A percentile compares a stretch with the other conserved stretches of the same genome.
These are phyloP conservation scores for Amphimedon queenslandica DNA, from an alignment of 37 sponge, comb jelly and placozoan species.

Conservation along the genomic window DNA sequence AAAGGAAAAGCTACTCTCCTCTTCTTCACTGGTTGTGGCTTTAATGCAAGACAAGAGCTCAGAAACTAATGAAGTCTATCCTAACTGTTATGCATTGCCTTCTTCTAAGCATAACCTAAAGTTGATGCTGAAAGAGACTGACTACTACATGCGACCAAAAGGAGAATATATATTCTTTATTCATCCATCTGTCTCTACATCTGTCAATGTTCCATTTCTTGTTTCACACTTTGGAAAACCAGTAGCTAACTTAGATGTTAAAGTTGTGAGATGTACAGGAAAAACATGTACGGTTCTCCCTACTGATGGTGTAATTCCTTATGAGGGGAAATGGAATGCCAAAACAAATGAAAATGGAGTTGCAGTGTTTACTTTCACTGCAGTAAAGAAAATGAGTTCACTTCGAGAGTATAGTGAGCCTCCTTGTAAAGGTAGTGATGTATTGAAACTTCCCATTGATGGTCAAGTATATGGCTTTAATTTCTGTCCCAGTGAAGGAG, in stretches of 20 bases:
- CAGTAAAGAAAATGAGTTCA: background rate
- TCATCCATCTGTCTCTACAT: background rate
- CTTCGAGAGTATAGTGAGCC: background rate
- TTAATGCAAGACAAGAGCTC: background rate
- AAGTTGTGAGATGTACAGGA: background rate
- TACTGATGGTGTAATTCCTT: too few relatives aligned
- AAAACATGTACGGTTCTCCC: too few relatives aligned
- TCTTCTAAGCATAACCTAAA: background rate
- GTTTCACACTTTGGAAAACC: conserved; percentile 28
- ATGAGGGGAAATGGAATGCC: too few relatives aligned
- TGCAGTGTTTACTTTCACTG: conserved; percentile 22
- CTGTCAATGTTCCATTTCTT: background rate
- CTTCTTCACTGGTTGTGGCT: background rate
- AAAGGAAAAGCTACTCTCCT: background rate
- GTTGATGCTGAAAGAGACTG: background rate
- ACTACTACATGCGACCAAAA: background rate
- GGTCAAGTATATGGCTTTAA: background rate
- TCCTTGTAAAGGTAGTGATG: background rate
- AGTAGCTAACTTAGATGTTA: background rate
- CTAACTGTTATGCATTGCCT: background rate
- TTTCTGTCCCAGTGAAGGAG: background rate
- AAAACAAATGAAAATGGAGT: conserved; percentile 12
- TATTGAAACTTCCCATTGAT: background rate
- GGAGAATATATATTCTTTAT: background rate
- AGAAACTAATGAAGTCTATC: background rate